Conservation (phyloP, 1,140 invertebrate species). For the Magallana ariakensis region DNA sequence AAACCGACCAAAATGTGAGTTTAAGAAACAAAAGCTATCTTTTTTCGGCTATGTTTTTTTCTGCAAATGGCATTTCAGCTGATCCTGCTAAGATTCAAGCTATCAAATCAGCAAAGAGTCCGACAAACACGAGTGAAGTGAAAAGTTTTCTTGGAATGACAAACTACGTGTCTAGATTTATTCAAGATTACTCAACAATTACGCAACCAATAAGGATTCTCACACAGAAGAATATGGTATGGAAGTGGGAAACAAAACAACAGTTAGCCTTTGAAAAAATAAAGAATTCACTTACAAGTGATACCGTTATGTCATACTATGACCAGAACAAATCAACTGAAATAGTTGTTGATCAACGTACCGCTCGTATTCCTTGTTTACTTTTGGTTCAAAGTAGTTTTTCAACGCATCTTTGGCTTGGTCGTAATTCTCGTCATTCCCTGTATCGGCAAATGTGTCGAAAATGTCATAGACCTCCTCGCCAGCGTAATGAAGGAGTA, state of each 20-base stretch:
- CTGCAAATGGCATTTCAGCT: conserved; percentile 54
- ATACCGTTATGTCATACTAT: conserved; percentile 62
- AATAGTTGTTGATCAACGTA: conserved; percentile 54
- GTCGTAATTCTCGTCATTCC: conserved; percentile 46
- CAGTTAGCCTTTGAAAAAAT: conserved; percentile 56
- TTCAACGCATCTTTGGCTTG: conserved; percentile 15
- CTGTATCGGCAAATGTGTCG: neutral
- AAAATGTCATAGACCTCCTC: conserved; percentile 50
- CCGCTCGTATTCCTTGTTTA: conserved; percentile 53
- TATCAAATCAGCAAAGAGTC: conserved; percentile 60
- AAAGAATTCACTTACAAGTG: conserved; percentile 47
- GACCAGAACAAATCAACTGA: conserved; percentile 53
- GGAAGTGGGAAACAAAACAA: conserved; percentile 56
- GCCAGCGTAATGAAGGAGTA: conserved; percentile 55
- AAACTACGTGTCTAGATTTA: conserved; percentile 60
- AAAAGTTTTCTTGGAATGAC: conserved; percentile 61
- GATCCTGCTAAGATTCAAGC: conserved; percentile 72
- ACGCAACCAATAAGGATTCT: conserved; percentile 59
- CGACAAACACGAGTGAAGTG: conserved; percentile 59
- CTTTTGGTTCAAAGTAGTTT: conserved; percentile 76
- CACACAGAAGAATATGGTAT: conserved; percentile 50
- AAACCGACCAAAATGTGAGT: conserved; percentile 51
- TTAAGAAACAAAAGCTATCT: conserved; percentile 50
- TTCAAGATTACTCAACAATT: conserved; percentile 57
- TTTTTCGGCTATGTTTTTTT: conserved; percentile 60